Percentiles rank a stretch among this genome's conserved stretches.
phyloP scores from a whole-genome alignment of 2,113 vertebrate species.

The Cricetomys ansorgei region DNA sequence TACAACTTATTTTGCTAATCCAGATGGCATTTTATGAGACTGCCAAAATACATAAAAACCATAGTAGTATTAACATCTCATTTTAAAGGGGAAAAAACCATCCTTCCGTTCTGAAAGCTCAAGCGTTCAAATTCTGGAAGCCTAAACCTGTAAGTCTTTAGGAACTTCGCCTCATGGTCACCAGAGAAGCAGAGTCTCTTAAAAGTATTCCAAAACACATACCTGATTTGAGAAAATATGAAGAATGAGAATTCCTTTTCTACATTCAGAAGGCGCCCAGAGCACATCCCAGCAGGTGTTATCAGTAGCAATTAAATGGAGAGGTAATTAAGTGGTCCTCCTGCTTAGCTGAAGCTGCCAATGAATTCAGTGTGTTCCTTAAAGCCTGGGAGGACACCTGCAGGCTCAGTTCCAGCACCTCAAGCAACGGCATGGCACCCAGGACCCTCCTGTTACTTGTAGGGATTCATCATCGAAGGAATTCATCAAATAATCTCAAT shows the following conservation, averaged over 20 bases:
- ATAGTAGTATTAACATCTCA: conserved; percentile 66
- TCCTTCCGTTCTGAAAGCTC: neutral
- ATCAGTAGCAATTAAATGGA: neutral
- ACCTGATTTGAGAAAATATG: conserved; percentile 26
- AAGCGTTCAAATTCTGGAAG: conserved; percentile 41
- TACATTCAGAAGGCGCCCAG: neutral
- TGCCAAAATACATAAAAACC: conserved; percentile 69
- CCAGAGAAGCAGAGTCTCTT: neutral
- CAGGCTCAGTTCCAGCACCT: neutral
- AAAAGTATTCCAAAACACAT: neutral
- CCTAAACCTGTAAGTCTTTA: neutral
- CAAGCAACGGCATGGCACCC: neutral
- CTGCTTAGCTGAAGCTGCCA: neutral
- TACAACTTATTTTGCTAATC: conserved; percentile 70
- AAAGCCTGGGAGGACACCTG: neutral
- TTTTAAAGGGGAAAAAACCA: conserved; percentile 55
- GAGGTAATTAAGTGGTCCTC: conserved; percentile 28
- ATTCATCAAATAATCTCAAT: conserved; percentile 39
- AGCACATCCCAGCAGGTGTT: conserved; percentile 33
- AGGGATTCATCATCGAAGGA: neutral
- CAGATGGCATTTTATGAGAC: conserved; percentile 66
- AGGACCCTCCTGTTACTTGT: neutral
- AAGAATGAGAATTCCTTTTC: conserved; percentile 18
- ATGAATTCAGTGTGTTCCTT: neutral
- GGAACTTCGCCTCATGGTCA: neutral